Base-by-base conservation (phyloP, 2,797 vertebrate genomes). In the Synanceia verrucosa region DNA sequence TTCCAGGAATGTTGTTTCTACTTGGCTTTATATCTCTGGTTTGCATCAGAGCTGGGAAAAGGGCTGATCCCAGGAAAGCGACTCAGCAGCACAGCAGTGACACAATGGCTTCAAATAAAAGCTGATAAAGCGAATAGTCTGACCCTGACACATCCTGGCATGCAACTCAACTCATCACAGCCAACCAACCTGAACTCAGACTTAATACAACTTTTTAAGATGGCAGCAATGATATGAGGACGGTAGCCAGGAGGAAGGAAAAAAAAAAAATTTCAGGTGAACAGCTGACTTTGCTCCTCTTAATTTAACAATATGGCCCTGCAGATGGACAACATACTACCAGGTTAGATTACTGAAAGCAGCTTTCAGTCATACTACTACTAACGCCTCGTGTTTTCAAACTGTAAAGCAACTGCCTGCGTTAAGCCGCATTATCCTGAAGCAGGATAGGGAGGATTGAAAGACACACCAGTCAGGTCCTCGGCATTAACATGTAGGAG, bases 361-460 rank as follows among this genome's bases (percentile, higher is more conserved):
- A n/a, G 9, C 13, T 39, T 5, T 14, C 14, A 44, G 36, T 10
- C 28, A 16, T 60, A 29, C n/a, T 19, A 21, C 65, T 56, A 52
- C 51, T 52, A 13, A 72, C 21, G 24, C 52, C 69, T 29, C 50
- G 61, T 81, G 78, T 86, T 88, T 80, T 76, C 66, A 70, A 78
- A 78, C 52, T 59, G 82, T 24, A 87, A 90, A 91, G 83, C 86
- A 70, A 68, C 66, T 60, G 56, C 52, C 74, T 61, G 82, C 47
- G 34, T 79, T 92, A 93, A 93, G 83, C 92, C 89, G 91, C 90
- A 91, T 94, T 92, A 94, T 88, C 90, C 83, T 79, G 84, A 81
- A 84, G 73, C 69, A 56, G 86, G 85, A 91, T 55, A 78, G 88
- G 73, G 82, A 78, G 85, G 87, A 83, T 79, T 83, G 86, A 74